Percentiles rank a stretch among this genome's conserved stretches.
phyloP scores from a whole-genome alignment of 2,113 vertebrate genomes.

The Hylia prasina region DNA sequence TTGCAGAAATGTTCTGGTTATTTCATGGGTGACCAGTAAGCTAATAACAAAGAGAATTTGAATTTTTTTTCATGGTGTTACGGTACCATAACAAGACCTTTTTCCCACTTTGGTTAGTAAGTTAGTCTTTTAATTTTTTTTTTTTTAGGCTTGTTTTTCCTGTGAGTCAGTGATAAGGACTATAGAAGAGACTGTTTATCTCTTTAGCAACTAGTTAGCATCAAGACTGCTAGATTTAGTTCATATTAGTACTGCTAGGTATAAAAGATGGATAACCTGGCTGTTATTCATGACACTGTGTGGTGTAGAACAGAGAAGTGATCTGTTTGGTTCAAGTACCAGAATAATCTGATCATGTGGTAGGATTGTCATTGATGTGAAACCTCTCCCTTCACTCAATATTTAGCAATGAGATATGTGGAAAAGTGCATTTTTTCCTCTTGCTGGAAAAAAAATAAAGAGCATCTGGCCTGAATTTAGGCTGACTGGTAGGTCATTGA shows the following conservation, averaged over 20 bases:
- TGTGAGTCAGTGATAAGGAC: background rate
- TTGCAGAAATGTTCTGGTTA: background rate
- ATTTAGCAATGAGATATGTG: background rate
- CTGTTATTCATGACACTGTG: background rate
- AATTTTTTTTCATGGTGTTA: background rate
- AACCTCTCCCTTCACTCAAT: background rate
- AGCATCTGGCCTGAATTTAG: background rate
- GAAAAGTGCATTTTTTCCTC: background rate
- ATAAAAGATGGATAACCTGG: background rate
- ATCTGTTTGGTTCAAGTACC: background rate
- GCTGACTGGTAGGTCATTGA: background rate
- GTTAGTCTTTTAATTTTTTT: background rate
- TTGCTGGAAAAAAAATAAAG: background rate
- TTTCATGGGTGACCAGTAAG: background rate
- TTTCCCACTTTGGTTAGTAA: background rate
- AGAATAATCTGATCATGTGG: background rate
- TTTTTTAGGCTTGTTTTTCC: background rate
- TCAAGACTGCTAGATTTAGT: background rate
- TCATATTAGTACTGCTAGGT: background rate
- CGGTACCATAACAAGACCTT: background rate
- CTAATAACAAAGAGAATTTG: background rate
- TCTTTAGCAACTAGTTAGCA: background rate
- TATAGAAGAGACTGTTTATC: background rate
- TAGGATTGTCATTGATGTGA: background rate
- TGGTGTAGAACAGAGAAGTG: background rate